Base-by-base conservation (phyloP, 53 echinoderm and acorn worm species). In the Luidia sarsii region DNA sequence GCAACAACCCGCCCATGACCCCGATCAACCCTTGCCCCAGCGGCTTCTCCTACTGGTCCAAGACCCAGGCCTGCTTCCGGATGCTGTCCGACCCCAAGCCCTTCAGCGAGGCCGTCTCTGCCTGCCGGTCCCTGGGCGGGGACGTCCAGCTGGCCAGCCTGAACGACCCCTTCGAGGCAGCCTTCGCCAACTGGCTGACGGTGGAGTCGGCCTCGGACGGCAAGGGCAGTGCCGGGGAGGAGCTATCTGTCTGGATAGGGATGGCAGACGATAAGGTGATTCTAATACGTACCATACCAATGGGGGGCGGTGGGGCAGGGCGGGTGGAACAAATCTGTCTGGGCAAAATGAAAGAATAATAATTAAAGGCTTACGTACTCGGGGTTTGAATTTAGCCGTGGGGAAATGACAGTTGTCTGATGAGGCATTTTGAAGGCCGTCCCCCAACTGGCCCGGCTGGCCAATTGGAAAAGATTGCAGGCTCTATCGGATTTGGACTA, bases 241-340 rank as follows among this genome's bases (percentile, higher is more conserved):
- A 77, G 29, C 57, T 81, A 7, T 82, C 90, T 0, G 48, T 92
- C 1, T 95, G 95, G 95, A 67, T 95, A 19, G 95, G 95, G 24
- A 82, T 92, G 81, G 56, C 39, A 7, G 71, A 70, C 52, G 83
- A 83, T 49, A 24, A 75, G 37, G 89, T 55, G 24, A 36, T n/a
- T n/a, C n/a, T n/a, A n/a, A n/a, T n/a, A n/a, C n/a, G n/a, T n/a
- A n/a, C n/a, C n/a, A n/a, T n/a, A n/a, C n/a, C n/a, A n/a, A n/a
- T n/a, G n/a, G n/a, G n/a, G n/a, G n/a, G n/a, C n/a, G n/a, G n/a
- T n/a, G n/a, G n/a, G n/a, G n/a, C n/a, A n/a, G n/a, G n/a, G n/a
- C n/a, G n/a, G n/a, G n/a, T n/a, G n/a, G n/a, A n/a, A n/a, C n/a
- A n/a, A n/a, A n/a, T n/a, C n/a, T n/a, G n/a, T n/a, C n/a, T n/a